Evolutionary conservation across 2,888 invertebrate genomes (phyloP), one percentile per base, ranked within the genome.

Genomic region (Volucella inanis): DNA sequence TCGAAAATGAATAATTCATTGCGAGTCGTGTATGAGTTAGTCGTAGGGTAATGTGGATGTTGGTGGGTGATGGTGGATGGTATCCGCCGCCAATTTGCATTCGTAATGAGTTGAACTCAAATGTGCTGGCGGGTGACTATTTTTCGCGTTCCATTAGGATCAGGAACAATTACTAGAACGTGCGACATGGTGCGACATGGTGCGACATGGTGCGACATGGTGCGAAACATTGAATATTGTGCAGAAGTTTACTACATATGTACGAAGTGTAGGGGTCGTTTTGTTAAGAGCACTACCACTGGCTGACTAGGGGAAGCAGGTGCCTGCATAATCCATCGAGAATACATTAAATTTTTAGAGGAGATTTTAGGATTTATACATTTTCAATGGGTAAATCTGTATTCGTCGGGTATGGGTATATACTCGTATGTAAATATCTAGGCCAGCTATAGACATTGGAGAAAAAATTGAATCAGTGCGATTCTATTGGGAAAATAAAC

Each of bases 1-100:
- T 70, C 41, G 54, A 70, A 78, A 79, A 84, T 84, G 64, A 84
- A 84, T 79, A 52, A 84, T 84, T 84, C 79, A 79, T 79, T 43
- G 47, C 14, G 68, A 39, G 74, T 61, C 65, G 65, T 50, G 47
- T 67, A 22, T 14, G 54, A 43, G 55, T 47, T 18, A 47, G 45
- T 64, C 18, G 52, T 31, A 8, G 50, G 18, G 9, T 3, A 2
- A 22, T 31, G 6, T 31, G 31, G 31, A 31, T 31, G 31, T 31
- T 31, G 31, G 14, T 52, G 22, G 52, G 61, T n/a, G 41, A 41
- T 49, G 14, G 15, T 9, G 59, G 45, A 45, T 47, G 45, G 55
- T 11, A 15, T 74, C 12, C 31, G 55, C 68, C 64, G 70, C 57
- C 74, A 74, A 83, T 83, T 83, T 83, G 68, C 70, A 79, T 83